Base-by-base conservation (phyloP, 2,113 vertebrate genomes). In the Gymnorhina tibicen region DNA sequence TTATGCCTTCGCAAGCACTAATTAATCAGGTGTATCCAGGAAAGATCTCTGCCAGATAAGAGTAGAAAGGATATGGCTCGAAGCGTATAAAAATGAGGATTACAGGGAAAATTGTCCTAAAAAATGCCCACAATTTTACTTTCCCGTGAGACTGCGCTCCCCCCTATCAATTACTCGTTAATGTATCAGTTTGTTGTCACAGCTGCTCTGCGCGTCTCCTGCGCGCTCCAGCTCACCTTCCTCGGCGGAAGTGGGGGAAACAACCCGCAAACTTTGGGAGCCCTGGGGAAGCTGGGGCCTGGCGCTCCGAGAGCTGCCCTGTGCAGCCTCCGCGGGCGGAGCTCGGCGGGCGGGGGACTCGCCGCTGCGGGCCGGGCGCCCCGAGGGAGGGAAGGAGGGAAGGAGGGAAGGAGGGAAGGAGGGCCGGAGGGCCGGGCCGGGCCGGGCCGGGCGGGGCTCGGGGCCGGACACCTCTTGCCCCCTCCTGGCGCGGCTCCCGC, bases 261-360 rank as follows among this genome's bases (percentile, higher is more conserved):
- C 22, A 24, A 28, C 20, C 10, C 5, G 1, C 47, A 7, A 35
- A 41, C 47, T 59, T 14, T 0, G 16, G 11, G 8, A 49, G 44
- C 47, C 62, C 28, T 0, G 4, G 19, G 47, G 70, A 8, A 62
- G 30, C 9, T 0, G 8, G 9, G 5, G 2, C 44, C 30, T 1
- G 22, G 18, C 28, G 3, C 26, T n/a, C 22, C 35, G 2, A 17
- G 55, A 4, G n/a, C 77, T 14, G 47, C n/a, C 21, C 75, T 1
- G 30, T 2, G 12, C 46, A 8, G 35, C 10, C 47, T 11, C 49
- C 5, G 5, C 74, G 19, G 73, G 49, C 62, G 47, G 73, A 11
- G 50, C 58, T 9, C 50, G 16, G 28, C 53, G 44, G 26, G 37
- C 39, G n/a, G n/a, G 22, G 39, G n/a, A 6, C 35, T 35, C 33